These are phyloP conservation scores for Trypoxylus dichotomus DNA, from an alignment of 1,140 invertebrate genomes.

Conservation along the genomic window DNA sequence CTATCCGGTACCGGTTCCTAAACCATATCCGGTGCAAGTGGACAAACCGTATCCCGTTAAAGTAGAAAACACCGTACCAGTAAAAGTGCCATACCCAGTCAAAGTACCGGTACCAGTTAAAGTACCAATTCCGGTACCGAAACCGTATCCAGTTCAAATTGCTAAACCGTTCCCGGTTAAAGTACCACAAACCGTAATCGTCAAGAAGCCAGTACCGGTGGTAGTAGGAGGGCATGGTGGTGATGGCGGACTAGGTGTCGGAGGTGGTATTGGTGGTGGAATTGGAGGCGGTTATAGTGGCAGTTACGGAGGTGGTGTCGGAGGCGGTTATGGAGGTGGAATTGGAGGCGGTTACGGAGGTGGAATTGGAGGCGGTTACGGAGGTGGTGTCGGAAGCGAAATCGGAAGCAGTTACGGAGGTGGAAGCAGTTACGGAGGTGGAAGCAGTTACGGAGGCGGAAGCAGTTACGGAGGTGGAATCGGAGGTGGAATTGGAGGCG, in stretches of 20 bases:
- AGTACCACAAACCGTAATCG: conserved; percentile 39
- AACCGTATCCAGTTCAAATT: conserved; percentile 48
- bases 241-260: background rate
- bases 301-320: background rate
- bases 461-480: too few species aligned
- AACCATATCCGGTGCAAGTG: conserved; percentile 42
- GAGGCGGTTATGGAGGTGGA: background rate
- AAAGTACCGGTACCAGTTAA: conserved; percentile 55
- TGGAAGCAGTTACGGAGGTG: too few species aligned
- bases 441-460: background rate
- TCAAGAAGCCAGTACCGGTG: conserved; percentile 57
- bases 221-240: conserved; percentile 30
- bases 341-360: background rate
- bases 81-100: conserved; percentile 57
- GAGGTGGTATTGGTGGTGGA: background rate
- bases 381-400: background rate
- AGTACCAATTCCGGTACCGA: conserved; percentile 52
- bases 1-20: conserved; percentile 40
- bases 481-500: too few species aligned
- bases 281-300: background rate
- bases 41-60: conserved; percentile 59
- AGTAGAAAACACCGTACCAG: conserved; percentile 58
- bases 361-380: background rate
- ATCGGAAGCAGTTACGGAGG: too few species aligned
- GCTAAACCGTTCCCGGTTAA: conserved; percentile 49